Base-by-base conservation (phyloP, 2,113 vertebrate genomes). In the Oncorhynchus kisutch region DNA sequence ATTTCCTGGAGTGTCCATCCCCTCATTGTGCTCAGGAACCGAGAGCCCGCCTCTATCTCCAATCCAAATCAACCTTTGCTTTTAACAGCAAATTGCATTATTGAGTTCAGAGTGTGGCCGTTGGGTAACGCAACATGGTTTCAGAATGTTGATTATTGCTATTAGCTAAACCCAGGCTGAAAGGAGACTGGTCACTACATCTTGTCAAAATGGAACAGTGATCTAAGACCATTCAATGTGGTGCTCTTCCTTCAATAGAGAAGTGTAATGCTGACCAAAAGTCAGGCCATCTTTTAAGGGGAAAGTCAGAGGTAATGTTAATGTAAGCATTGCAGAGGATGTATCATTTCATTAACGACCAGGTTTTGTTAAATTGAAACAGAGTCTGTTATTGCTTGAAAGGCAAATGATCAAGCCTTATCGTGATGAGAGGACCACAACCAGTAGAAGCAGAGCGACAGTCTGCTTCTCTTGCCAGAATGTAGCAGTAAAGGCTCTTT, bases 401-500 rank as follows among this genome's bases (percentile, higher is more conserved):
- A 71, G 45, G 25, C 8, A 7, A 24, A 25, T 7, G 24, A 54
- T 54, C 39, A 24, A 3, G 39, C 49, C 11, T 22, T 67, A 3
- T 1, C 13, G 13, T 16, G 25, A 67, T 29, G n/a, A 67, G 4
- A 22, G 31, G 13, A 29, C n/a, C 22, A n/a, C 65, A 39, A 9
- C 39, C 9, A 45, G 39, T 45, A 45, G 39, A 45, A 45, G n/a
- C 29, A 6, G 25, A 14, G 65, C n/a, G 12, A 6, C 11, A 20
- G 0, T 79, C 13, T 1, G n/a, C n/a, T 2, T 1, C 68, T 78
- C 8, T 68, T 3, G 24, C 83, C 89, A 86, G 0, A 22, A 86
- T 84, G 80, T n/a, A 85, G 82, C 86, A 70, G 78, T n/a, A 81
- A 4, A 81, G 65, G 13, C 70, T 25, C 7, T 18, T n/a, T 1